Conservation (phyloP, 92 coral and sea anemone species). For the Montipora capitata region DNA sequence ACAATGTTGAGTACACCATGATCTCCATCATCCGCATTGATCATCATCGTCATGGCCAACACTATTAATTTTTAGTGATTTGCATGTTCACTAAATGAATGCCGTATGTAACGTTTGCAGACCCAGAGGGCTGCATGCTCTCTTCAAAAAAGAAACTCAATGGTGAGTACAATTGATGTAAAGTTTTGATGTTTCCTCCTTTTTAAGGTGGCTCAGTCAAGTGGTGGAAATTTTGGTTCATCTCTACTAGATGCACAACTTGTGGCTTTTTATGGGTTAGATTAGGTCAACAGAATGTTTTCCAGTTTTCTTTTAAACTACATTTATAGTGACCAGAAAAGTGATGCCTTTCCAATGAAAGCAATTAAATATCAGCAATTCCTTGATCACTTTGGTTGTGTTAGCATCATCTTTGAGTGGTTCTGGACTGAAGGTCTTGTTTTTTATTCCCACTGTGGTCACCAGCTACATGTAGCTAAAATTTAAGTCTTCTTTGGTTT, state of each 20-base stretch:
- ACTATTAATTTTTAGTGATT: neutral
- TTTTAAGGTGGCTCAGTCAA: neutral
- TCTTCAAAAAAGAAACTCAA: neutral
- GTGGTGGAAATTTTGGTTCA: neutral
- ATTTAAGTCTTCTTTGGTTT: too few relatives aligned
- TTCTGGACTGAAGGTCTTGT: too few relatives aligned
- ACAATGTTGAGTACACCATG: neutral
- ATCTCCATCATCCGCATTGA: neutral
- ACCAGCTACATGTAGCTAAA: too few relatives aligned
- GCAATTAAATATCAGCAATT: too few relatives aligned
- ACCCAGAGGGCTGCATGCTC: conserved; percentile 19
- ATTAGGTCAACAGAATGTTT: neutral
- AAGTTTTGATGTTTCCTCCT: neutral
- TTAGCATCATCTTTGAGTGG: too few relatives aligned
- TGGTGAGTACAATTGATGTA: neutral
- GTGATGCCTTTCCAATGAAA: too few relatives aligned
- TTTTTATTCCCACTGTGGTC: too few relatives aligned
- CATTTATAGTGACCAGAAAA: too few relatives aligned
- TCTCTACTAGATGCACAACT: neutral
- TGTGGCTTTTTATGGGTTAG: neutral
- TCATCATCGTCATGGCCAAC: neutral
- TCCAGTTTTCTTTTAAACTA: too few relatives aligned
- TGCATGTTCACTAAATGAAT: conserved; percentile 13
- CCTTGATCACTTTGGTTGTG: too few relatives aligned
- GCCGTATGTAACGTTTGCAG: conserved; percentile 13